Base-by-base conservation (phyloP, 2,797 vertebrate genomes). In the Xyrichtys novacula region DNA sequence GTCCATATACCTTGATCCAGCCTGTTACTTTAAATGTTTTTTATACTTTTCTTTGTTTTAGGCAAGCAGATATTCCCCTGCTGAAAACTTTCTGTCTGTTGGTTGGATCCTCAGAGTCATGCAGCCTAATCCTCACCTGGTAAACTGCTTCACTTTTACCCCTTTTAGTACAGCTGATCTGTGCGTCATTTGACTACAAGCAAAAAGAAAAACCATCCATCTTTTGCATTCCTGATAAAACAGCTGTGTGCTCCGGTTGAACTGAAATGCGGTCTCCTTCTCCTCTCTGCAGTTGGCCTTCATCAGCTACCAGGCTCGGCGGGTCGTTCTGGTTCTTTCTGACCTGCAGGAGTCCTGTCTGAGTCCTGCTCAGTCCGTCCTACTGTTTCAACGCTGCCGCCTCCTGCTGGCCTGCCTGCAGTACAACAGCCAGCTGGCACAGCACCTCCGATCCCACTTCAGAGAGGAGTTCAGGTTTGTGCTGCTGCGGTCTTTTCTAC, bases 381-480 rank as follows among this genome's bases (percentile, higher is more conserved):
- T 95, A 55, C 52, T 96, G 50, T 94, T 92, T 87, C 94, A 95
- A 87, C 94, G 93, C 48, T 92, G 93, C 78, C 86, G 76, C 66
- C 84, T 96, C 71, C 91, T 96, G 76, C 88, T 92, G 81, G 89
- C 85, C 78, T 94, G 93, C 65, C 88, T 96, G 71, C 93, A 92
- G 81, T 46, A 94, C 76, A 89, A 79, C 91, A 70, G 17, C 65
- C 72, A 47, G 9, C 85, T 95, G 56, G 86, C 85, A 8, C 84
- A 91, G 32, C 83, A 92, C 61, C 92, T 95, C 9, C 86, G 78
- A 3, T 88, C 79, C 0, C 64, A 92, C 67, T 88, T 91, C 80
- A 83, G 78, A 15, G 94, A 95, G 68, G 95, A 95, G 84, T 95
- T 95, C 91, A 94, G 94, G 95, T 95, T 15, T 0, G 73, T 50